These are phyloP conservation scores for Campoletis raptor DNA, from an alignment of 2,888 invertebrate genomes.

Conservation along the genomic window DNA sequence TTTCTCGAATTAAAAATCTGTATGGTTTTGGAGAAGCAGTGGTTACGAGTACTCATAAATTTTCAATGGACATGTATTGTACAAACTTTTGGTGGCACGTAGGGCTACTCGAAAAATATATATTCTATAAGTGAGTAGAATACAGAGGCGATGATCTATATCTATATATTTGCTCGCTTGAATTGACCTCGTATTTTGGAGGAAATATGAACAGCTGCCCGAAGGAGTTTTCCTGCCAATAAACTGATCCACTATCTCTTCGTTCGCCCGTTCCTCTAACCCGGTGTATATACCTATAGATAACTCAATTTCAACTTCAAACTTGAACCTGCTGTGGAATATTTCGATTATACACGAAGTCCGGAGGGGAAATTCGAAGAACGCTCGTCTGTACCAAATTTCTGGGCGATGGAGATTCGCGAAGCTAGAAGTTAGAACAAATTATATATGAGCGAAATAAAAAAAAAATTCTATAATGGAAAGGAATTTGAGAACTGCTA, in stretches of 20 bases:
- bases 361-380: conserved; percentile 21
- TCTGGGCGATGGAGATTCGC: conserved; percentile 22
- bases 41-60: neutral
- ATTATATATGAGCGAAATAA: neutral
- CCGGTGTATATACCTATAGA: conserved; percentile 24
- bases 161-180: conserved; percentile 64
- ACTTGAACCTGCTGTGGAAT: conserved; percentile 41
- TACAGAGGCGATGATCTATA: conserved; percentile 39
- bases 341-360: conserved; percentile 50
- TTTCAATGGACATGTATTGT: neutral
- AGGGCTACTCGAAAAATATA: neutral
- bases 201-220: conserved; percentile 70
- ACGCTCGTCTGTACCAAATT: conserved; percentile 31
- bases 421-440: neutral
- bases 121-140: neutral
- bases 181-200: conserved; percentile 75
- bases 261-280: conserved; percentile 13
- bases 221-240: conserved; percentile 58
- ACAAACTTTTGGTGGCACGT: neutral
- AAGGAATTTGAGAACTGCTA: neutral
- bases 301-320: conserved; percentile 65
- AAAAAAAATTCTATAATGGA: neutral
- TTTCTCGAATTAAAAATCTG: neutral
- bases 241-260: conserved; percentile 37
- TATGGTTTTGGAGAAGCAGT: neutral